Evolutionary conservation across 1,140 invertebrate species (phyloP), one percentile per base, ranked within the genome.

Genomic region (Ditylenchus dipsaci): DNA sequence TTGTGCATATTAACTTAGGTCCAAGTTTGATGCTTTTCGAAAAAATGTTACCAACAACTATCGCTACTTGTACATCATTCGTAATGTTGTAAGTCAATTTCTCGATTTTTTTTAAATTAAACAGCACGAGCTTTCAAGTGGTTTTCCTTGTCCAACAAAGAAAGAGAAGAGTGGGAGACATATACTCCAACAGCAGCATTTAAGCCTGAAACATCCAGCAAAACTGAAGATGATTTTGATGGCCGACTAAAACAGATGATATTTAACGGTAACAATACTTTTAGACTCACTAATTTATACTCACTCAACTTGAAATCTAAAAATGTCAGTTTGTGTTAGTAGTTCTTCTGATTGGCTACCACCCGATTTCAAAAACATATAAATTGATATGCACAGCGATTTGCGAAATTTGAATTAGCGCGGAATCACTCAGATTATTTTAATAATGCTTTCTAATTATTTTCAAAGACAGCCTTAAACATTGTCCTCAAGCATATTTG

Each of bases 1-100:
- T 11, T 26, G 21, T 59, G 17, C 11, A 11, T 23, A 26, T 13
- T 21, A 15, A 13, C 23, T 59, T 59, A 59, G 57, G 57, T 23
- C 11, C 11, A 30, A 59, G 23, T 13, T 59, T 23, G 57, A 59
- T 59, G 57, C 30, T 11, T 30, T 11, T 26, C 29, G 30, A 3
- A 67, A 67, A 67, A 38, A 33, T 65, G 58, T 67, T 0, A 26
- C 65, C 5, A 66, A 30, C 58, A 63, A 67, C 42, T 30, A 38
- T 66, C 65, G 65, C 0, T 67, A 68, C 30, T 68, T 67, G 26
- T 67, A 67, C 26, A 38, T 67, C 47, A 67, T 67, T 1, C 17
- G 65, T 29, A 26, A 27, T 11, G 65, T 67, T 58, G 65, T 67
- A 8, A 68, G 23, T 38, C 9, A 38, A 29, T 67, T 65, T 67